These are phyloP conservation scores for Geopemphigus sp. DNA, from an alignment of 1,140 invertebrate genomes.

Conservation along the genomic window DNA sequence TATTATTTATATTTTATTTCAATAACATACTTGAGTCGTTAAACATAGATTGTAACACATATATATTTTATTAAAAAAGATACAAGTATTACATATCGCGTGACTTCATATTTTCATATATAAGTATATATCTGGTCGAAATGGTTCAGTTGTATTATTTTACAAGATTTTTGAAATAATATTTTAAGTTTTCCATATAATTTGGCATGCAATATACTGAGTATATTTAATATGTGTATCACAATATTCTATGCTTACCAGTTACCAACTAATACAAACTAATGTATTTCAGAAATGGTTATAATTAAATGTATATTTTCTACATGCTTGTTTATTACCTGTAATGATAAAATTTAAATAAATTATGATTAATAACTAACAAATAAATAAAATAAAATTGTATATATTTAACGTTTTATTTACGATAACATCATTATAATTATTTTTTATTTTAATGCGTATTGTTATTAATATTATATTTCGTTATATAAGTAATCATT, in stretches of 20 bases:
- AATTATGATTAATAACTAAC: too few relatives aligned
- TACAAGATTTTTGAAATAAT: constrained; percentile 7
- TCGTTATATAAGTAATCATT: too few relatives aligned
- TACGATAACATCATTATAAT: too few relatives aligned
- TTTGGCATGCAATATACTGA: not conserved
- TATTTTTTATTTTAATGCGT: too few relatives aligned
- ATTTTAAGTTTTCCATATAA: not conserved
- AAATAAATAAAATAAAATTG: too few relatives aligned
- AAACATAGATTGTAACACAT: not conserved
- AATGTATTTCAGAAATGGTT: too few relatives aligned
- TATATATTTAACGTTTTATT: too few relatives aligned
- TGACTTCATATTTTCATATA: constrained; percentile 12
- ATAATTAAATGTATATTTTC: too few relatives aligned
- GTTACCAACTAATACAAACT: not conserved
- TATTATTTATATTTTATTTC: not conserved
- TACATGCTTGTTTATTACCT: too few relatives aligned
- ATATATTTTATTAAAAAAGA: constrained; percentile 21
- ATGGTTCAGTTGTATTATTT: constrained; percentile 28
- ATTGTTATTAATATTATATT: too few relatives aligned
- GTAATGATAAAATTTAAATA: too few relatives aligned
- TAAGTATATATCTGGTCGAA: constrained; percentile 7
- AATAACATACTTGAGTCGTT: not conserved
- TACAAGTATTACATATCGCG: not conserved
- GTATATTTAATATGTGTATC: not conserved
- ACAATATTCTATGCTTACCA: not conserved